phyloP scores from a whole-genome alignment of 92 coral and sea anemone genomes.

The Palythoa grandis region DNA sequence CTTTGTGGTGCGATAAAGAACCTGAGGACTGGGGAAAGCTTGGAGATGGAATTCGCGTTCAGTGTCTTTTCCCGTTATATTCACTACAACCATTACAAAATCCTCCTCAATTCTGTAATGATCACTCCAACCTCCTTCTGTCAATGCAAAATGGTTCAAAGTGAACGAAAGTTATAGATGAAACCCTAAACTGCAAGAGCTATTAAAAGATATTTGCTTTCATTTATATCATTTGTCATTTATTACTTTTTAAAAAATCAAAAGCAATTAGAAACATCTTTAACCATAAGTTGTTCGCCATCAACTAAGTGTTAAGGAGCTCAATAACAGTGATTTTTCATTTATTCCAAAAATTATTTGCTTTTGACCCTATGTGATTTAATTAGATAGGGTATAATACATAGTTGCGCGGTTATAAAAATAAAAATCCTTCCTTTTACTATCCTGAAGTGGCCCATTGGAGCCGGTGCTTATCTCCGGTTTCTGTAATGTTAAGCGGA shows the following conservation, averaged over 20 bases:
- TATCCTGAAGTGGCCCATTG: too few species aligned
- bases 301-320: too few species aligned
- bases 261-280: neutral
- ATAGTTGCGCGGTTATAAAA: too few species aligned
- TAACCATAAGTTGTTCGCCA: too few species aligned
- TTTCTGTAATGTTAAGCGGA: too few species aligned
- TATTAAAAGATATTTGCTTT: neutral
- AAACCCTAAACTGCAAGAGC: neutral
- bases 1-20: conserved; percentile 40
- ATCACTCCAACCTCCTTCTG: neutral
- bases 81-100: conserved; percentile 26
- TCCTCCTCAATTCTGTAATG: conserved; percentile 16
- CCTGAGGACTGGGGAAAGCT: conserved; percentile 49
- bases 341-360: too few species aligned
- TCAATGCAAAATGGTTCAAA: neutral
- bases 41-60: conserved; percentile 53
- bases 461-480: too few species aligned
- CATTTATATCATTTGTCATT: neutral
- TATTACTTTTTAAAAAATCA: neutral
- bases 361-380: too few species aligned
- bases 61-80: neutral
- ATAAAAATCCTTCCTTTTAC: too few species aligned
- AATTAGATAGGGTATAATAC: too few species aligned
- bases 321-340: too few species aligned
- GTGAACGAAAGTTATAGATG: neutral